Evolutionary conservation across 2,888 invertebrate genomes (phyloP).

Genomic region (Phytoseiulus persimilis): DNA sequence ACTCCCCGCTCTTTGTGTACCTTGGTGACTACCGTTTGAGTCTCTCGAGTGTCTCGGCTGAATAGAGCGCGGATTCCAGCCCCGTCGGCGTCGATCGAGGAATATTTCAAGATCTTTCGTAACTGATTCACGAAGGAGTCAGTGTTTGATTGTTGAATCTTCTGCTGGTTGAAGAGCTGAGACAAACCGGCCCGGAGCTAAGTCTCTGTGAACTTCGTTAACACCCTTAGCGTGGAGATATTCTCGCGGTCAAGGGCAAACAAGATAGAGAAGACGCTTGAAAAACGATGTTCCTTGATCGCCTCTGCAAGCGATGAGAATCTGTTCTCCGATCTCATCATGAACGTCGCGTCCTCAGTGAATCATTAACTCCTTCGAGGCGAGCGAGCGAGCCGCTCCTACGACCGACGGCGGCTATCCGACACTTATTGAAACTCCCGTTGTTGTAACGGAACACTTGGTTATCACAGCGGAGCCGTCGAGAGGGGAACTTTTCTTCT

Average conservation of each 20-base stretch:
- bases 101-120: too few species aligned
- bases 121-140: too few species aligned
- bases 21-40: too few species aligned
- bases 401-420: neutral
- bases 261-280: neutral
- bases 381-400: neutral
- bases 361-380: constrained; percentile 5
- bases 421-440: neutral
- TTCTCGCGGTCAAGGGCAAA: neutral
- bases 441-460: neutral
- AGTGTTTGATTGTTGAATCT: too few species aligned
- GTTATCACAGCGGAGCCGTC: neutral
- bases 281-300: neutral
- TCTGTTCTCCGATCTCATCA: neutral
- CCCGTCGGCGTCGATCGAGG: too few species aligned
- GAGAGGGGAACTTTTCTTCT: neutral
- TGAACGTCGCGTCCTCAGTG: neutral
- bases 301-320: neutral
- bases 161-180: too few species aligned
- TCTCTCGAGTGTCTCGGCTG: too few species aligned
- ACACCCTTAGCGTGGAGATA: neutral
- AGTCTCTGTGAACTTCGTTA: too few species aligned
- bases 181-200: too few species aligned
- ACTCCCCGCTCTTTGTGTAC: too few species aligned
- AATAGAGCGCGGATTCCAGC: too few species aligned